Evolutionary conservation across 1,140 invertebrate species (phyloP).

Genomic region (Solen grandis): DNA sequence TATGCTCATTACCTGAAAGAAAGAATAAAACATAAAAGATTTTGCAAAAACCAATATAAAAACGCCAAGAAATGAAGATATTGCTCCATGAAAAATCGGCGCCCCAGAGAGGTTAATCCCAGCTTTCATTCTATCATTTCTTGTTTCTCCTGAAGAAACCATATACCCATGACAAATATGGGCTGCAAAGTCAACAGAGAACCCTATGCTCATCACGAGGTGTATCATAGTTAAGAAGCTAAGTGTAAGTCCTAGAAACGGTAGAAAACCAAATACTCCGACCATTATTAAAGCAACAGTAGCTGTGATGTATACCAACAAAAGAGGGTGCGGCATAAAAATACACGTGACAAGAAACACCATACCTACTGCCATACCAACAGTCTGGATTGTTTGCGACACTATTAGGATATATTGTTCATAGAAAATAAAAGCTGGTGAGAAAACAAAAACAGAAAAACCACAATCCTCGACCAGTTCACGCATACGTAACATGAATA

Average conservation of each 20-base stretch:
- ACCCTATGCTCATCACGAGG: conserved; percentile 99
- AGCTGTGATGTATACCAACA: conserved; percentile 96
- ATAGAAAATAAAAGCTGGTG: conserved; percentile 72
- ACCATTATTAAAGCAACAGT: conserved; percentile 97
- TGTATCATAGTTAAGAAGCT: conserved; percentile 99
- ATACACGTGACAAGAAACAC: conserved; percentile 99
- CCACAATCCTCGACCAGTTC: conserved; percentile 62
- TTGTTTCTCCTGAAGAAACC: conserved; percentile 84
- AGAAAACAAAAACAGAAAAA: conserved; percentile 66
- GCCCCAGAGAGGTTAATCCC: conserved; percentile 94
- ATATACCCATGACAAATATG: conserved; percentile 99
- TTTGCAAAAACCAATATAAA: conserved; percentile 92
- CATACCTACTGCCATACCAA: conserved; percentile 93
- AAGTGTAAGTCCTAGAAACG: conserved; percentile 95
- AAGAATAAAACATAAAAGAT: conserved; percentile 97
- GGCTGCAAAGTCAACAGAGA: conserved; percentile 98
- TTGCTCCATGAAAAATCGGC: conserved; percentile 96
- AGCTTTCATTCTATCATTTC: conserved; percentile 88
- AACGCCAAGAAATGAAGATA: conserved; percentile 95
- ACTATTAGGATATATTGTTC: conserved; percentile 95
- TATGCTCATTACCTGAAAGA: conserved; percentile 99
- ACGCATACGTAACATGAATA: conserved; percentile 69
- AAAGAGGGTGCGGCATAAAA: conserved; percentile 96
- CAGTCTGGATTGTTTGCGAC: conserved; percentile 95
- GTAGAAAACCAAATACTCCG: conserved; percentile 98